Percentiles rank a stretch among this genome's conserved stretches.
These are phyloP conservation scores for Sterrhoptilus dennistouni DNA, from an alignment of 2,113 vertebrate species.

Conservation along the genomic window DNA sequence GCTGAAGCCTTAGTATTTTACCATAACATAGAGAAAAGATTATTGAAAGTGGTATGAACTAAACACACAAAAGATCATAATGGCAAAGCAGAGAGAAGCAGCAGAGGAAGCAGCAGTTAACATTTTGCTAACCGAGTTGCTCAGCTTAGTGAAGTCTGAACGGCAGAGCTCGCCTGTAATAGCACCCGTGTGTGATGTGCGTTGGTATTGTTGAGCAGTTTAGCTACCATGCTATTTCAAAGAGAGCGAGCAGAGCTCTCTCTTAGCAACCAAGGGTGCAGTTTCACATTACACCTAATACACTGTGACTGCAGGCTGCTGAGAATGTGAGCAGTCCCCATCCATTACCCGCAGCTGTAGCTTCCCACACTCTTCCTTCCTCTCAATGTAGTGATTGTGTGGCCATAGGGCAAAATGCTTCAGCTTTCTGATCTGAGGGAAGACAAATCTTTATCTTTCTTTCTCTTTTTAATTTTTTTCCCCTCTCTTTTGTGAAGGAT, in stretches of 20 bases:
- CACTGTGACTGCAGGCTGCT: slow-evolving; percentile 38
- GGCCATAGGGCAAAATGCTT: background rate
- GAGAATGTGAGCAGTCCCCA: slow-evolving; percentile 22
- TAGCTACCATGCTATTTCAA: background rate
- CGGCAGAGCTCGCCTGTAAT: background rate
- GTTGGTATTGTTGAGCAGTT: background rate
- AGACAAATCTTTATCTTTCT: background rate
- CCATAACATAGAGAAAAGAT: background rate
- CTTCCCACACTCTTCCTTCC: slow-evolving; percentile 52
- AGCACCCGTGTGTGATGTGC: background rate
- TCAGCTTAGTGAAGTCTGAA: background rate
- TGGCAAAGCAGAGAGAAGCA: background rate
- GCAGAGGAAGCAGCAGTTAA: background rate
- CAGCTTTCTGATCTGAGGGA: background rate
- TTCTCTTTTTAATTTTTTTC: background rate
- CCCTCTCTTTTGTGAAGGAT: background rate
- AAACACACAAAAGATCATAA: background rate
- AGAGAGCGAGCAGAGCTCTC: slow-evolving; percentile 22
- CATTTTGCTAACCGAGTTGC: background rate
- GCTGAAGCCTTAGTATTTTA: background rate
- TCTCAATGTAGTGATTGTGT: background rate
- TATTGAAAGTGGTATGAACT: background rate
- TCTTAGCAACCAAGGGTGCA: slow-evolving; percentile 53
- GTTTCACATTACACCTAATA: slow-evolving; percentile 48
- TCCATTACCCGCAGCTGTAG: slow-evolving; percentile 7